Evolutionary conservation across 2,797 vertebrate species (phyloP).

Genomic region (Fistularia tabacaria): DNA sequence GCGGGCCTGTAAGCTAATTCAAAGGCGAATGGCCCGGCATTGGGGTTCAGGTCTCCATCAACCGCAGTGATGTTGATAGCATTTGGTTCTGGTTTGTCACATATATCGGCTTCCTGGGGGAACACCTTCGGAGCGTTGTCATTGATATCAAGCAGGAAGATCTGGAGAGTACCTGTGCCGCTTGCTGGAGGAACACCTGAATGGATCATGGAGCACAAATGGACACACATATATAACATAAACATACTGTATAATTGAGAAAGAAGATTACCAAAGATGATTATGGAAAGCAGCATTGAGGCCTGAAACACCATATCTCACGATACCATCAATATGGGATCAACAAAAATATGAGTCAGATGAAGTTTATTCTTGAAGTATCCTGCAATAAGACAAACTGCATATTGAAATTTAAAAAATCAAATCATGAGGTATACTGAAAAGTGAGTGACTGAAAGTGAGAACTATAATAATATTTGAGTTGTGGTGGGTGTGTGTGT

Average conservation of each 20-base stretch:
- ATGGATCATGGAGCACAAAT: slow-evolving; percentile 19
- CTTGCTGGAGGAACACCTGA: slow-evolving; percentile 86
- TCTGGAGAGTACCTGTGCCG: slow-evolving; percentile 94
- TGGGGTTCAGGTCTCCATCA: slow-evolving; percentile 91
- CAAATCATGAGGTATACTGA: no score
- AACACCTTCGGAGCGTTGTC: slow-evolving; percentile 94
- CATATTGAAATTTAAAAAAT: slow-evolving; percentile 62
- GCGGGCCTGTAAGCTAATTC: slow-evolving; percentile 84
- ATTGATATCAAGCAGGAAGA: slow-evolving; percentile 91
- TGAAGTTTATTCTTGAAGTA: slow-evolving; percentile 28
- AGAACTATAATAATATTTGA: slow-evolving; percentile 56
- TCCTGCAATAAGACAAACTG: slow-evolving; percentile 42
- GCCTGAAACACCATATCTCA: slow-evolving; percentile 21
- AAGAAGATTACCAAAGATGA: slow-evolving; percentile 3
- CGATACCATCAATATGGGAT: slow-evolving; percentile 29
- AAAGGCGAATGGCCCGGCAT: slow-evolving; percentile 92
- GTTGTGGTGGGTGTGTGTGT: slow-evolving; percentile 19
- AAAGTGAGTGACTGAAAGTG: slow-evolving; percentile 46
- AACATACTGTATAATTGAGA: slow-evolving; percentile 33
- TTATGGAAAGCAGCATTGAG: slow-evolving; percentile 22
- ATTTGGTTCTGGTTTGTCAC: slow-evolving; percentile 89
- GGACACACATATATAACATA: slow-evolving; percentile 6
- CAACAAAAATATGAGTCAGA: slow-evolving; percentile 24
- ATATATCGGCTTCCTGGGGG: slow-evolving; percentile 89
- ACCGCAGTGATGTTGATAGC: slow-evolving; percentile 95